A percentile compares a stretch with the other conserved stretches of the same genome.
These are phyloP conservation scores for Priapulus caudatus DNA, from an alignment of 2,888 invertebrate species.

Conservation along the genomic window DNA sequence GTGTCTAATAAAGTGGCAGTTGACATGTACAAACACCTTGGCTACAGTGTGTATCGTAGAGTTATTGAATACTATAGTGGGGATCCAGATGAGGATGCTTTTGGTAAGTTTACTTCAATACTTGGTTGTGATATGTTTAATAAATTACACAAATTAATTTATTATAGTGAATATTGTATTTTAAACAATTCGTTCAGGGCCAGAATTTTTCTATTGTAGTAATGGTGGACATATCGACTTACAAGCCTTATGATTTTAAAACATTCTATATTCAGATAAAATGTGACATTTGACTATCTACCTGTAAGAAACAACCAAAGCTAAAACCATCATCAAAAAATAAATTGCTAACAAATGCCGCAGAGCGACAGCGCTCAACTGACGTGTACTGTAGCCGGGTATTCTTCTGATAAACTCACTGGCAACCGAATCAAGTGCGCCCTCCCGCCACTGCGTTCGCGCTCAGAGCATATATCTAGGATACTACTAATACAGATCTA, in stretches of 20 bases:
- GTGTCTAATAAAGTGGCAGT: constrained; percentile 95
- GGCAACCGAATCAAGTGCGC: too few species aligned
- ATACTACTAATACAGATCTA: too few species aligned
- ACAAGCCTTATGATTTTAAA: background rate
- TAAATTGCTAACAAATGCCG: too few species aligned
- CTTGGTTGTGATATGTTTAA: background rate
- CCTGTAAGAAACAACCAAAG: too few species aligned
- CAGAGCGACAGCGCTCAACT: too few species aligned
- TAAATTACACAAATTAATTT: background rate
- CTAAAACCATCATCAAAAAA: too few species aligned
- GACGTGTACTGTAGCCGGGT: too few species aligned
- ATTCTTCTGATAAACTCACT: too few species aligned
- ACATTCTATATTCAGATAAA: constrained; percentile 10
- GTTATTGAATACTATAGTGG: constrained; percentile 97
- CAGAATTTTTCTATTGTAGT: constrained; percentile 11
- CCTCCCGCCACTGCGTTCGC: too few species aligned
- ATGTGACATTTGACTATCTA: too few species aligned
- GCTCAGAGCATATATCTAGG: too few species aligned
- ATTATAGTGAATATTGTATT: constrained; percentile 12
- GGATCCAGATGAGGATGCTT: constrained; percentile 96
- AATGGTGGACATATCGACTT: background rate
- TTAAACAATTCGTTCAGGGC: background rate
- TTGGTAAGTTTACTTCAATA: constrained; percentile 56
- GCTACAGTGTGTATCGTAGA: constrained; percentile 89
- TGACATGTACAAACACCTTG: constrained; percentile 89